Conservation (phyloP, 1,140 invertebrate species). For the Drosophila sucinea region DNA sequence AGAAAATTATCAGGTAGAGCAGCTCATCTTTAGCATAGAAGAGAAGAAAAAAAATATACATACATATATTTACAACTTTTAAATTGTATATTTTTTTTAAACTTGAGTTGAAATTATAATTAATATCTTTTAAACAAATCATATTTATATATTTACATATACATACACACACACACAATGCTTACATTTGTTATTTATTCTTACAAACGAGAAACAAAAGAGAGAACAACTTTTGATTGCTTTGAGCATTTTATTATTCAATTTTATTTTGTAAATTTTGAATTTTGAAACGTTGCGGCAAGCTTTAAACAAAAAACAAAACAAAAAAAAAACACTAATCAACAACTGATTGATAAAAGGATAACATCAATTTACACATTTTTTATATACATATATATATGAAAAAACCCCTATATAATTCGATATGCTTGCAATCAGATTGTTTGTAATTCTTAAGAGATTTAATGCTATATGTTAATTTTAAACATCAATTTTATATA, state of each 20-base stretch:
- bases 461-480: constrained; percentile 49
- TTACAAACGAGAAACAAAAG: constrained; percentile 48
- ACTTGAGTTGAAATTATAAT: constrained; percentile 67
- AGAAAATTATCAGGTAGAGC: constrained; percentile 38
- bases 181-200: constrained; percentile 75
- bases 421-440: constrained; percentile 49
- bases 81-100: constrained; percentile 56
- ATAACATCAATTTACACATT: constrained; percentile 16
- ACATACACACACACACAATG: constrained; percentile 33
- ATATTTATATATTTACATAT: constrained; percentile 49
- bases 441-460: constrained; percentile 58
- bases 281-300: constrained; percentile 32
- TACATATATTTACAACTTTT: constrained; percentile 63
- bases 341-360: constrained; percentile 11
- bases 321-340: neutral
- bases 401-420: neutral
- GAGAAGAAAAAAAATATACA: constrained; percentile 17
- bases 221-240: constrained; percentile 69
- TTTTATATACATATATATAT: constrained; percentile 2
- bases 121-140: constrained; percentile 41
- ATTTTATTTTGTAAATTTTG: constrained; percentile 41
- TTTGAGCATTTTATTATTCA: constrained; percentile 71
- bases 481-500: constrained; percentile 47
- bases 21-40: constrained; percentile 34
- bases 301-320: constrained; percentile 25